Evolutionary conservation across 2,113 vertebrate genomes (phyloP), one percentile per base, ranked within the genome.

Genomic region (Azemiops feae): DNA sequence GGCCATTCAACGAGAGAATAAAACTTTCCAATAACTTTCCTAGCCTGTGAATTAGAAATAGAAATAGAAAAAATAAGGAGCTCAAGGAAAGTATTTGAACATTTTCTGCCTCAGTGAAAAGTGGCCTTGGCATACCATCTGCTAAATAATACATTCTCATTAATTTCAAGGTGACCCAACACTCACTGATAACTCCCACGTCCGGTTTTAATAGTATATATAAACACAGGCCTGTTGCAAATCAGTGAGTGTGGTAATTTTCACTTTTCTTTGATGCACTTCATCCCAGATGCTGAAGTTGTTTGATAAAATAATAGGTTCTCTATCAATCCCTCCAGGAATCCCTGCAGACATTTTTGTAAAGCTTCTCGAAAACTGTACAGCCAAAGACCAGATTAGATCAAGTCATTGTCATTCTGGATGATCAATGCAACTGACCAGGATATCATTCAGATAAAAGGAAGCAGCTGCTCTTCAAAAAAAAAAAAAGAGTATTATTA

Each of bases 371-470:
- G 93, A 95, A 96, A 96, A 95, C 92, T 95, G 91, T 3, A 91
- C 27, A 43, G 94, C 90, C 88, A 11, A 95, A 95, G 90, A 95
- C 95, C 52, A 89, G 39, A 91, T 94, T 92, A 89, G 69, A 95
- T 95, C 95, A 95, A 87, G 92, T 90, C 69, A 89, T 23, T n/a
- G 88, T 95, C 86, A 87, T 87, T 96, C 92, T 88, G 43, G 88
- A 91, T 94, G 93, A 95, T 85, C 91, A 94, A 92, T 93, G 88
- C 43, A 93, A 93, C 4, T 95, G 96, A 96, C 92, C 93, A 69
- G 92, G 94, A 94, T 57, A 93, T 94, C 93, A 54, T 94, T 96
- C 95, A 94, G 89, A 50, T 93, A 89, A 57, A 27, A 45, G 53
- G 50, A 88, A 43, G 57, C 25, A 92, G 64, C 93, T 95, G 92